Conservation (phyloP, 2,113 vertebrate genomes). For the Leptobrachium leishanense region DNA sequence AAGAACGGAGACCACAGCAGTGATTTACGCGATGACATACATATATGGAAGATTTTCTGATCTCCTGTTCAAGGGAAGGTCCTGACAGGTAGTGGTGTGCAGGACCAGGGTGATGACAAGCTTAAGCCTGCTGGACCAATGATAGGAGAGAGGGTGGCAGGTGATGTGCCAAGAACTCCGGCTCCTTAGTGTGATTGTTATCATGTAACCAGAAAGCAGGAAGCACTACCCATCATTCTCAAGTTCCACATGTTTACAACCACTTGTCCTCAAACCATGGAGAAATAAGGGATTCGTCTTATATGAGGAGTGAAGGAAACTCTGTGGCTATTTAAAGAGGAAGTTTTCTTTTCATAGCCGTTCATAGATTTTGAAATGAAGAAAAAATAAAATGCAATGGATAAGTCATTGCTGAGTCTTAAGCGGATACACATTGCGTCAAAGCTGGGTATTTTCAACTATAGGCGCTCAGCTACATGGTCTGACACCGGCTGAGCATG, state of each 20-base stretch:
- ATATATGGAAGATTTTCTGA: constrained; percentile 15
- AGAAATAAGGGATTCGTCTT: background rate
- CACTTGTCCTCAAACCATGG: background rate
- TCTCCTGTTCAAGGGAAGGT: constrained; percentile 23
- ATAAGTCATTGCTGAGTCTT: too few relatives aligned
- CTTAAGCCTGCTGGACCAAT: constrained; percentile 32
- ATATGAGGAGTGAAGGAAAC: background rate
- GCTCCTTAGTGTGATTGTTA: constrained; percentile 36
- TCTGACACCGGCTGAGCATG: too few relatives aligned
- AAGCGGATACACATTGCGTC: too few relatives aligned
- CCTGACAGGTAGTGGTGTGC: constrained; percentile 53
- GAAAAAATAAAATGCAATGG: too few relatives aligned
- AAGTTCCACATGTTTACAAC: constrained; percentile 6
- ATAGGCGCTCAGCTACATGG: too few relatives aligned
- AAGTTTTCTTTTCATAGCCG: background rate
- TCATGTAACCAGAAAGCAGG: constrained; percentile 14
- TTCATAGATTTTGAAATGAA: too few relatives aligned
- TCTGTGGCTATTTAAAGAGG: background rate
- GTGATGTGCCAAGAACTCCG: constrained; percentile 48
- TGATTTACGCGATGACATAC: constrained; percentile 10
- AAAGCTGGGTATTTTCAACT: too few relatives aligned
- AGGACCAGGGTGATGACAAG: constrained; percentile 51
- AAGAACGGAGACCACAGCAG: background rate
- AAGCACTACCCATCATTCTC: background rate
- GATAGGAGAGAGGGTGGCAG: constrained; percentile 52